A percentile compares a stretch with the other conserved stretches of the same genome.
phyloP scores from a whole-genome alignment of 2,113 vertebrate species.

The Colaptes auratus region DNA sequence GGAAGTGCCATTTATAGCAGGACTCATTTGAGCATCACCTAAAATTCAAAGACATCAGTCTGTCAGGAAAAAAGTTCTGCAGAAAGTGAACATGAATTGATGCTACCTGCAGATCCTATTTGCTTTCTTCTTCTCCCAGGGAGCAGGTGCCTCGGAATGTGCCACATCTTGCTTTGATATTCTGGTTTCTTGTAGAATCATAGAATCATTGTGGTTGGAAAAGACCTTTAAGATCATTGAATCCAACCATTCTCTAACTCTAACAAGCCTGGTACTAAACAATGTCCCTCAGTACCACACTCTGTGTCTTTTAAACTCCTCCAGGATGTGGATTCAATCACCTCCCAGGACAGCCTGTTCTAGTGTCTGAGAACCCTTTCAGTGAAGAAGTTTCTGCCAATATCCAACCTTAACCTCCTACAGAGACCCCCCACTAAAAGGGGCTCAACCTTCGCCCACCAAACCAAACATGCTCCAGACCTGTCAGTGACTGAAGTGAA shows the following conservation, averaged over 20 bases:
- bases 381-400: no score
- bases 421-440: accelerated
- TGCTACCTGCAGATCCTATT: accelerated
- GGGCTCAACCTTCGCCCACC: neutral
- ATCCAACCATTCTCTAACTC: no score
- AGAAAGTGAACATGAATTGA: accelerated
- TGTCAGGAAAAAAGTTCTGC: neutral
- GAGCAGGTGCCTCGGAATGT: neutral
- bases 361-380: no score
- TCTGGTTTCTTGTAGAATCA: neutral
- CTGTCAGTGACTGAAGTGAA: neutral
- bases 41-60: neutral
- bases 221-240: no score
- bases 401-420: no score
- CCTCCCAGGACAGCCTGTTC: no score
- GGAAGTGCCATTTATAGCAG: neutral
- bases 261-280: no score
- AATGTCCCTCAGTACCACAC: no score
- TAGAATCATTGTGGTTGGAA: no score
- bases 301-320: no score
- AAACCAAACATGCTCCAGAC: neutral
- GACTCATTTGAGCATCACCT: neutral
- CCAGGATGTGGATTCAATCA: no score
- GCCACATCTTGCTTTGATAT: neutral
- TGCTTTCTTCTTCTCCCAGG: accelerated